Evolutionary conservation across 2,113 vertebrate genomes (phyloP).

Genomic region (Actenoides lindsayi): DNA sequence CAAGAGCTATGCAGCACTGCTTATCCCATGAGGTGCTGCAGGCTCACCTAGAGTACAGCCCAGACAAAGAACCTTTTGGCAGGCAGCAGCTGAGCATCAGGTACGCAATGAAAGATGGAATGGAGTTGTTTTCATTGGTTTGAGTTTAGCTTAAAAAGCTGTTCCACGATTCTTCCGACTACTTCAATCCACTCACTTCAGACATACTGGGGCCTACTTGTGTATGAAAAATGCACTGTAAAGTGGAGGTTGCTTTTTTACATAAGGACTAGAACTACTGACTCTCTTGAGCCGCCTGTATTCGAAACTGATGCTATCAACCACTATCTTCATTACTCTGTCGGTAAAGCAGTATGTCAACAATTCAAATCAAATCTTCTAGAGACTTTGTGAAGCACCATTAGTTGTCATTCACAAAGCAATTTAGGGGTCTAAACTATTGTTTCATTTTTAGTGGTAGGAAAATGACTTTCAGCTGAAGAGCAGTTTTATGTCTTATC

Average conservation of each 20-base stretch:
- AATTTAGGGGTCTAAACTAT: not conserved
- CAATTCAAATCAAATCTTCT: not conserved
- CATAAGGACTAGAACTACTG: not conserved
- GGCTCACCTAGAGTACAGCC: not conserved
- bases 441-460: not conserved
- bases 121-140: not conserved
- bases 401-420: not conserved
- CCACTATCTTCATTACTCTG: not conserved
- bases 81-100: not conserved
- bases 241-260: not conserved
- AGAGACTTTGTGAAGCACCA: not conserved
- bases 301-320: not conserved
- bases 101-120: not conserved
- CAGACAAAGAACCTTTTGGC: not conserved
- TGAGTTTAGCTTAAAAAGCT: not conserved
- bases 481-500: not conserved
- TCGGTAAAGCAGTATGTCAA: not conserved
- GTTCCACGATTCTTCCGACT: not conserved
- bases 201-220: not conserved
- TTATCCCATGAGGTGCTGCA: rapidly evolving
- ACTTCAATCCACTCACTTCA: not conserved
- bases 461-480: not conserved
- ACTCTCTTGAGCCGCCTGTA: not conserved
- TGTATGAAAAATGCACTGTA: not conserved
- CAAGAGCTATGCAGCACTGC: not conserved